Conservation (phyloP, 2,888 invertebrate genomes). For the Drosophila picticornis region DNA sequence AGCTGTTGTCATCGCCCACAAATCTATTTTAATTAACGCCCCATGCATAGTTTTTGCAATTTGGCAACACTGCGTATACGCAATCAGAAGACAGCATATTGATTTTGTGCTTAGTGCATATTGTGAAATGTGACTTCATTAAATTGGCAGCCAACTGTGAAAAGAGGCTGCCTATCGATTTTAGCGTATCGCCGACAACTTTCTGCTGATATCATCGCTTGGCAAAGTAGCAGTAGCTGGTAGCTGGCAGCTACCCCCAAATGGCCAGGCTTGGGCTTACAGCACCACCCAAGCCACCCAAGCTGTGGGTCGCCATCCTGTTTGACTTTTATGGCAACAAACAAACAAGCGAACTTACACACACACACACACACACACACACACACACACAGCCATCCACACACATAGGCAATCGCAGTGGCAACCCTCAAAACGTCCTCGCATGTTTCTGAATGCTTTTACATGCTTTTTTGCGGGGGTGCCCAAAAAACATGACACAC, state of each 20-base stretch:
- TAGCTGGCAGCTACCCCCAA: conserved; percentile 14
- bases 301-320: conserved; percentile 35
- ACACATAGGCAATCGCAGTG: neutral
- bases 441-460: conserved; percentile 42
- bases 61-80: conserved; percentile 61
- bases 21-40: conserved; percentile 55
- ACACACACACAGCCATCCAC: neutral
- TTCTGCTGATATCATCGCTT: conserved; percentile 60
- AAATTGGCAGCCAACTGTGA: conserved; percentile 47
- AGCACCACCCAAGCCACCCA: conserved; percentile 3
- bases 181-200: conserved; percentile 10
- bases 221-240: neutral
- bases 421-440: conserved; percentile 33
- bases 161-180: conserved; percentile 38
- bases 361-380: conserved; percentile 20
- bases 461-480: conserved; percentile 26
- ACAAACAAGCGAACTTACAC: conserved; percentile 48
- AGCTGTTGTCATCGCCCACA: conserved; percentile 20
- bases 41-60: conserved; percentile 1
- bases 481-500: conserved; percentile 46
- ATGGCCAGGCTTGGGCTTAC: conserved; percentile 1
- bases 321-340: conserved; percentile 62
- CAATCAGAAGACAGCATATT: conserved; percentile 52
- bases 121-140: conserved; percentile 39
- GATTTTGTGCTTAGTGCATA: conserved; percentile 28